These are phyloP conservation scores for Panulirus ornatus DNA, from an alignment of 1,140 invertebrate genomes.

Conservation along the genomic window DNA sequence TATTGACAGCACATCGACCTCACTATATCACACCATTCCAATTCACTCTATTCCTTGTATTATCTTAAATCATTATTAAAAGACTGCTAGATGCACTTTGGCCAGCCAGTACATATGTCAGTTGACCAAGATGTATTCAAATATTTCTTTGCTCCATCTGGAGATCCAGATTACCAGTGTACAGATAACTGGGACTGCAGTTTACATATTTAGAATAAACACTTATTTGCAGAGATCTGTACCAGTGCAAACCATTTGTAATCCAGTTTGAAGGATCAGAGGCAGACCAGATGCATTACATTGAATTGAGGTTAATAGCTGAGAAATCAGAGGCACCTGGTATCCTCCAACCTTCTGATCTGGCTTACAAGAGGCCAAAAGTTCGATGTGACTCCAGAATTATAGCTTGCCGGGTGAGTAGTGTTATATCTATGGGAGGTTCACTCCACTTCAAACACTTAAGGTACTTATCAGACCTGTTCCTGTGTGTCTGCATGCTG, in stretches of 20 bases:
- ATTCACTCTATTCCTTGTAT: too few species aligned
- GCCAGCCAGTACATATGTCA: too few species aligned
- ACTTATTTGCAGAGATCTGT: slow-evolving; percentile 71
- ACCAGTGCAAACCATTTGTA: slow-evolving; percentile 74
- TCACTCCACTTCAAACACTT: not conserved
- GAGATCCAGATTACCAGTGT: too few species aligned
- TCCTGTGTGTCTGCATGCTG: too few species aligned
- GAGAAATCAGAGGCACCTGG: slow-evolving; percentile 77
- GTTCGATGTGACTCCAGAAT: slow-evolving; percentile 89
- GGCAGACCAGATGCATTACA: slow-evolving; percentile 81
- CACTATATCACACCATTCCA: too few species aligned
- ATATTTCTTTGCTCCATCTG: too few species aligned
- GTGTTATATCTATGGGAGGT: not conserved
- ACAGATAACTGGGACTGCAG: too few species aligned
- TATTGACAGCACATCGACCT: too few species aligned
- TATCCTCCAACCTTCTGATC: slow-evolving; percentile 50
- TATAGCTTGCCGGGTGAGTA: slow-evolving; percentile 86
- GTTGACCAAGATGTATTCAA: too few species aligned
- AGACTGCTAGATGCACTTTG: too few species aligned
- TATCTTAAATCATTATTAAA: too few species aligned
- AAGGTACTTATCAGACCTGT: too few species aligned
- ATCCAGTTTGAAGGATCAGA: slow-evolving; percentile 77
- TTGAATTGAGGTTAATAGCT: slow-evolving; percentile 84
- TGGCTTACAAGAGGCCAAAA: slow-evolving; percentile 82
- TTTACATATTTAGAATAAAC: slow-evolving; percentile 81